Conservation (phyloP, 1,140 invertebrate genomes). For the Himalopsyche phryganea region DNA sequence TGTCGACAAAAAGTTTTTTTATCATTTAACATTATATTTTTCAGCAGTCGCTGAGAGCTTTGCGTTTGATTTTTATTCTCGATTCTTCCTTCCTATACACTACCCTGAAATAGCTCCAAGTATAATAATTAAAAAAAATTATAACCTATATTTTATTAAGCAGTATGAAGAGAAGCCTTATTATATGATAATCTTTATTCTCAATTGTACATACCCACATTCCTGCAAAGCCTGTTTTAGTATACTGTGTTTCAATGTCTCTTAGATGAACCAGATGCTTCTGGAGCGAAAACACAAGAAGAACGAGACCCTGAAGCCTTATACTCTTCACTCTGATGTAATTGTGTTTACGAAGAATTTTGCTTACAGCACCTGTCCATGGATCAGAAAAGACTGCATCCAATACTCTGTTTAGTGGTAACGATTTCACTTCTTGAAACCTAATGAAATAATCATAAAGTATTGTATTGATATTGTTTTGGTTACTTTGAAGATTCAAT, state of each 20-base stretch:
- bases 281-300: constrained; percentile 72
- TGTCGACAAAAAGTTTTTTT: no score
- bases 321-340: constrained; percentile 77
- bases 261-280: constrained; percentile 76
- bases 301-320: constrained; percentile 73
- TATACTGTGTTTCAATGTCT: constrained; percentile 80
- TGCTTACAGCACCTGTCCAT: constrained; percentile 75
- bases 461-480: no score
- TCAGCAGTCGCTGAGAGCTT: no score
- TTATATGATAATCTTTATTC: no score
- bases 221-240: constrained; percentile 83
- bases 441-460: constrained; percentile 44
- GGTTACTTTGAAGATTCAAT: no score
- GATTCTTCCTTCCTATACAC: no score
- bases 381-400: constrained; percentile 79
- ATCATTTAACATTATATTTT: no score
- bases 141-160: no score
- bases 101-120: no score
- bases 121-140: no score
- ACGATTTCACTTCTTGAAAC: constrained; percentile 87
- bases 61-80: no score
- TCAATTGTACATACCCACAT: constrained; percentile 80
- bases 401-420: constrained; percentile 78
- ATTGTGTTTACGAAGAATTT: constrained; percentile 63
- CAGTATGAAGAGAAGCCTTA: no score